Evolutionary conservation across 23 tunicate species (phyloP).

Genomic region (Phallusia fumigata): DNA sequence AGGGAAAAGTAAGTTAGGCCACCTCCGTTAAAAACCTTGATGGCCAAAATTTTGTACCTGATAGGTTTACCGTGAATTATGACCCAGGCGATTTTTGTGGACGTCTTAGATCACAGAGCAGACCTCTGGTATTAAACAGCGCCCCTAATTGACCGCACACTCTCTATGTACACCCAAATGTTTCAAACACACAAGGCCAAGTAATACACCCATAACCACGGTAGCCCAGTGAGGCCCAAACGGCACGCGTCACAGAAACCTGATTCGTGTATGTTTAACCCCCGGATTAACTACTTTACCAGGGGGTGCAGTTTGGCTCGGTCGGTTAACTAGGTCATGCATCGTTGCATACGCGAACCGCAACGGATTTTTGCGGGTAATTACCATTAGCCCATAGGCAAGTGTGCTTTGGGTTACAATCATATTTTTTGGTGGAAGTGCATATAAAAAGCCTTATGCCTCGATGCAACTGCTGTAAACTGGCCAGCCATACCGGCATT

Average conservation of each 20-base stretch:
- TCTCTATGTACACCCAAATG: too few relatives aligned
- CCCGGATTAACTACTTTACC: background rate
- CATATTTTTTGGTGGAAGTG: background rate
- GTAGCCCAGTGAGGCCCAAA: background rate
- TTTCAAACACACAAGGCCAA: background rate
- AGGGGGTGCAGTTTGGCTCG: background rate
- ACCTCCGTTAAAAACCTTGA: too few relatives aligned
- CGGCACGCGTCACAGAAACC: constrained; percentile 1
- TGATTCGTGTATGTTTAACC: background rate
- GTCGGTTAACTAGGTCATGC: background rate
- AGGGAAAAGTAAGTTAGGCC: too few relatives aligned
- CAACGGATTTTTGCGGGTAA: background rate
- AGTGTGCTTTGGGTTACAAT: background rate
- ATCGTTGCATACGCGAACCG: background rate
- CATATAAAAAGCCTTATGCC: background rate
- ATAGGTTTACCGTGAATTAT: too few relatives aligned
- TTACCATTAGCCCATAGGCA: background rate
- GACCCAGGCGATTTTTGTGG: too few relatives aligned
- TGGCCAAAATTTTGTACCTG: too few relatives aligned
- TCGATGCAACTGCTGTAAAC: too few relatives aligned
- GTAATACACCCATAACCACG: too few relatives aligned
- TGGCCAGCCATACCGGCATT: too few relatives aligned
- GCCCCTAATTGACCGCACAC: too few relatives aligned
- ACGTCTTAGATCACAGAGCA: too few relatives aligned
- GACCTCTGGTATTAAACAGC: too few relatives aligned